Conservation (phyloP, 1,140 invertebrate genomes). For the Archivesica marissinica region DNA sequence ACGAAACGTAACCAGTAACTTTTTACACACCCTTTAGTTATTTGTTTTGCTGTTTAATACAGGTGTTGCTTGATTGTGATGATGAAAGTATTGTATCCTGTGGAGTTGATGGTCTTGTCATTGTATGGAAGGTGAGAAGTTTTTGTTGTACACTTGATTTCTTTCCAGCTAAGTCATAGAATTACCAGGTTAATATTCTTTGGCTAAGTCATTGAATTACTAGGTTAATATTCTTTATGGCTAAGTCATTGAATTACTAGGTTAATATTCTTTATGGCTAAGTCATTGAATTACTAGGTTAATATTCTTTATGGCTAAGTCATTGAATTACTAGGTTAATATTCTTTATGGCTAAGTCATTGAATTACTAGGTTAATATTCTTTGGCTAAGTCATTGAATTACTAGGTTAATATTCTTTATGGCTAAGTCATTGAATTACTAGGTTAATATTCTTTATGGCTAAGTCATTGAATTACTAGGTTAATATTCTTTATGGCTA, state of each 20-base stretch:
- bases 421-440: no score
- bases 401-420: no score
- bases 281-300: not conserved
- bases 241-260: not conserved
- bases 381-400: no score
- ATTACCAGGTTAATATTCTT: not conserved
- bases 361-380: no score
- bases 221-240: not conserved
- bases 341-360: no score
- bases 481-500: no score
- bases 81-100: slow-evolving; percentile 78
- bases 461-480: no score
- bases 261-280: not conserved
- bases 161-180: not conserved
- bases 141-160: not conserved
- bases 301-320: not conserved
- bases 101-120: slow-evolving; percentile 80
- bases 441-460: no score
- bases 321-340: no score
- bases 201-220: not conserved
- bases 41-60: slow-evolving; percentile 56
- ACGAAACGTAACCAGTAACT: no score
- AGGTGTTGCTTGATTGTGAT: slow-evolving; percentile 79
- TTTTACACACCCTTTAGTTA: no score
- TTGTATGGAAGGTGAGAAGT: slow-evolving; percentile 78